Conservation (phyloP, 2,888 invertebrate species). For the Thecocarcelia acutangulata region DNA sequence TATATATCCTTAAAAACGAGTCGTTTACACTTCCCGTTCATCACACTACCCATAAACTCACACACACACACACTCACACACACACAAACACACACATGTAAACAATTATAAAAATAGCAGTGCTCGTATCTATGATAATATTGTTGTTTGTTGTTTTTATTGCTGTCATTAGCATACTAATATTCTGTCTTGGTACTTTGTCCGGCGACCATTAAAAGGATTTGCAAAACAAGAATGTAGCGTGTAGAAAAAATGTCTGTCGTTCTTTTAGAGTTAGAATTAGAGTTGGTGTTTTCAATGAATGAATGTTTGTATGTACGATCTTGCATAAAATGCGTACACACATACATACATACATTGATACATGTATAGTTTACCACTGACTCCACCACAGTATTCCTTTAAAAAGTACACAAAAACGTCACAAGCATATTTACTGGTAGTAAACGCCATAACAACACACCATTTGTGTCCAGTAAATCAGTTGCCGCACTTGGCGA, state of each 20-base stretch:
- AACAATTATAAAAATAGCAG: slow-evolving; percentile 52
- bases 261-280: slow-evolving; percentile 14
- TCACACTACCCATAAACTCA: slow-evolving; percentile 10
- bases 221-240: slow-evolving; percentile 13
- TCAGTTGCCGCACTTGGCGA: slow-evolving; percentile 78
- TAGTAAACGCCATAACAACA: slow-evolving; percentile 77
- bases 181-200: slow-evolving; percentile 26
- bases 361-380: slow-evolving; percentile 54
- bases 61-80: neutral
- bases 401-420: slow-evolving; percentile 71
- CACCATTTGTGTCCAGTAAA: slow-evolving; percentile 75
- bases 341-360: neutral
- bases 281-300: slow-evolving; percentile 26
- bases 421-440: slow-evolving; percentile 77
- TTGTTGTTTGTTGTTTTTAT: slow-evolving; percentile 34
- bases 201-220: slow-evolving; percentile 18
- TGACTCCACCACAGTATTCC: slow-evolving; percentile 71
- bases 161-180: slow-evolving; percentile 52
- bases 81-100: neutral
- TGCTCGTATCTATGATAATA: slow-evolving; percentile 71
- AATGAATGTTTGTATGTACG: slow-evolving; percentile 13
- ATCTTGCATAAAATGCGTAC: neutral
- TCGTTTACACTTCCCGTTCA: slow-evolving; percentile 11
- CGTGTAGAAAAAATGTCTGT: slow-evolving; percentile 23
- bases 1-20: slow-evolving; percentile 30